Base-by-base conservation (phyloP, 2,888 invertebrate species). In the Papilio protenor region DNA sequence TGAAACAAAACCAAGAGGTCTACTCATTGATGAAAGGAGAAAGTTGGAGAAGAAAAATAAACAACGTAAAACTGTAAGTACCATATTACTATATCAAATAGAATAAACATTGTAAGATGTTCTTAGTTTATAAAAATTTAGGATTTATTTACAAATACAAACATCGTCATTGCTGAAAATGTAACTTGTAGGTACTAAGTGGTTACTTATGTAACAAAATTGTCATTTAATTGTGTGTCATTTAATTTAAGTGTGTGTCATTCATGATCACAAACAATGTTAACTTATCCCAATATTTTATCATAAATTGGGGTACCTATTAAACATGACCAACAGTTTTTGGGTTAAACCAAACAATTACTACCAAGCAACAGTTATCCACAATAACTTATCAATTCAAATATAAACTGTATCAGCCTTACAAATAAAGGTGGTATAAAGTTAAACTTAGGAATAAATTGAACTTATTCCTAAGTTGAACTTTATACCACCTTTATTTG, bases 31-130 rank as follows among this genome's bases (percentile, higher is more conserved):
- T 79, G 88, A 88, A 0, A 82, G 81, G 12, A 90, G 88, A 84
- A 93, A 90, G 80, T 57, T 80, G 49, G 80, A 85, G n/a, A 86
- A 85, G 59, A 90, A 84, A 75, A 81, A 84, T 69, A 82, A 84
- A 76, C 92, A 91, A 5, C 78, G 86, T 8, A 94, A 94, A 78
- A 88, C 83, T 87, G 94, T 94, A 57, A 89, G 93, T 86, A 76
- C 11, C 33, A 52, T 52, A 33, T 21, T 45, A 33, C 6, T 21
- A 21, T 21, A 1, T 21, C n/a, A 57, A 57, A 57, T 57, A 11
- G 11, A 57, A 21, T 61, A 61, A 61, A 12, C 6, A 57, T 12
- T 57, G 6, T 5, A 8, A n/a, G 21, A 57, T 57, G 1, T 57
- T 21, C 2, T 57, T 21, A 12, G 33, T 14, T 61, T 1, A 59